Evolutionary conservation across 2,888 invertebrate species (phyloP), one percentile per base, ranked within the genome.

Genomic region (Pollenia labialis): DNA sequence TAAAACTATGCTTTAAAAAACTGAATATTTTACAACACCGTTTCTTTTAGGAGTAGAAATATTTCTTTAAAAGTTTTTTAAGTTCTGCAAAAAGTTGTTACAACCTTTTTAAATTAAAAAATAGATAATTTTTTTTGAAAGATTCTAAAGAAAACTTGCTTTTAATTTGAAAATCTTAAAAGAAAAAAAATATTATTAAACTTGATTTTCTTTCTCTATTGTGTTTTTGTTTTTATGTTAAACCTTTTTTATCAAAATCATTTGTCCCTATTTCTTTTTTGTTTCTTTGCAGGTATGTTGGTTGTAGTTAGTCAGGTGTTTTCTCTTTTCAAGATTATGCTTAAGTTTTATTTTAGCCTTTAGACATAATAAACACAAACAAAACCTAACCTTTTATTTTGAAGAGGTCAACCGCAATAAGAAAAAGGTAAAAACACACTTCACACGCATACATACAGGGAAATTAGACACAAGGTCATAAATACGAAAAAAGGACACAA

Each of bases 261-360:
- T 23, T 66, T 48, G 58, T 46, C 11, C 16, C 54, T 12, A 58
- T 32, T 52, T 40, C 12, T 48, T 72, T 72, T 58, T 11, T n/a
- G 23, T 71, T 48, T 75, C 75, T 75, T 82, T 82, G 6, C 68
- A 82, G 68, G 74, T 82, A 82, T 58, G 81, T 75, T 48, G 9
- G 1, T 4, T 44, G 16, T 54, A 62, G 32, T 11, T 32, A 2
- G 3, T n/a, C n/a, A 1, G 11, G 14, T 52, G 14, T 16, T 74
- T 69, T 1, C 46, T 52, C 16, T 75, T 66, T n/a, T 66, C 11
- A 60, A 54, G 42, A 62, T 80, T 52, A 12, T 12, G 44, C 12
- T 40, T 54, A 60, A 79, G 4, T 54, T 76, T 52, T 52, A 23
- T 54, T 76, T 52, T 52, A 23, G 52, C 44, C 56, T 16, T 16